Evolutionary conservation across 2,888 invertebrate genomes (phyloP).

Genomic region (Alloscopus bannaensis): DNA sequence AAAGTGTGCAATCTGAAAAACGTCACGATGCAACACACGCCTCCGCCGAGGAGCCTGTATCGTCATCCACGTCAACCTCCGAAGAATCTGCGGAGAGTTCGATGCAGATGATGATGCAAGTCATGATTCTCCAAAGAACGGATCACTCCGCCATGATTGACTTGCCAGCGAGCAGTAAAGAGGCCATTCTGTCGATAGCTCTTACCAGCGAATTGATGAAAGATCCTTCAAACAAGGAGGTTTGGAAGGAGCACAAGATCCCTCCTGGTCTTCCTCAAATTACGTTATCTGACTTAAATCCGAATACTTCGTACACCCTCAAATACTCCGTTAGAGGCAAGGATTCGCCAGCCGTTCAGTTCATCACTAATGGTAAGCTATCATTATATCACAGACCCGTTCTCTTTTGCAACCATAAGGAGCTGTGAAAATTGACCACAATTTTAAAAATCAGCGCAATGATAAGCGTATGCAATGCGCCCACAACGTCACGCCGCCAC

Average conservation of each 20-base stretch:
- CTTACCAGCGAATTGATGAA: slow-evolving; percentile 64
- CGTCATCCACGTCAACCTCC: slow-evolving; percentile 11
- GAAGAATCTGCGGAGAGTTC: slow-evolving; percentile 11
- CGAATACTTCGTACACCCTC: slow-evolving; percentile 71
- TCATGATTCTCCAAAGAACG: slow-evolving; percentile 68
- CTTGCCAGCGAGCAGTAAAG: slow-evolving; percentile 67
- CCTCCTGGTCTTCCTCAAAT: slow-evolving; percentile 69
- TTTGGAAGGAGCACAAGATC: slow-evolving; percentile 71
- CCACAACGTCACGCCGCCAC: no score
- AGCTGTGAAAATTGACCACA: no score
- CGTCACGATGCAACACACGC: background rate
- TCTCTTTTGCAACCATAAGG: no score
- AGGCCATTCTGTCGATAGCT: slow-evolving; percentile 71
- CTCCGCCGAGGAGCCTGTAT: slow-evolving; percentile 32
- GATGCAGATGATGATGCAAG: slow-evolving; percentile 38
- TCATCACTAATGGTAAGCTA: slow-evolving; percentile 70
- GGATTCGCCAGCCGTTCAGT: slow-evolving; percentile 67
- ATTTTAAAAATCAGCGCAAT: no score
- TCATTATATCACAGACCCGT: no score
- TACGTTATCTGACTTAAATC: slow-evolving; percentile 68
- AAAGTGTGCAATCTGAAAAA: slow-evolving; percentile 40
- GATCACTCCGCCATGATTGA: slow-evolving; percentile 70
- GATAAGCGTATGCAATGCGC: no score
- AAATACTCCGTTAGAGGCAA: slow-evolving; percentile 68
- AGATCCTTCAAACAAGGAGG: slow-evolving; percentile 52